A percentile compares a stretch with the other conserved stretches of the same genome.
Evolutionary conservation across 1,140 invertebrate species (phyloP).

Genomic region (Rhagoletis pomonella): DNA sequence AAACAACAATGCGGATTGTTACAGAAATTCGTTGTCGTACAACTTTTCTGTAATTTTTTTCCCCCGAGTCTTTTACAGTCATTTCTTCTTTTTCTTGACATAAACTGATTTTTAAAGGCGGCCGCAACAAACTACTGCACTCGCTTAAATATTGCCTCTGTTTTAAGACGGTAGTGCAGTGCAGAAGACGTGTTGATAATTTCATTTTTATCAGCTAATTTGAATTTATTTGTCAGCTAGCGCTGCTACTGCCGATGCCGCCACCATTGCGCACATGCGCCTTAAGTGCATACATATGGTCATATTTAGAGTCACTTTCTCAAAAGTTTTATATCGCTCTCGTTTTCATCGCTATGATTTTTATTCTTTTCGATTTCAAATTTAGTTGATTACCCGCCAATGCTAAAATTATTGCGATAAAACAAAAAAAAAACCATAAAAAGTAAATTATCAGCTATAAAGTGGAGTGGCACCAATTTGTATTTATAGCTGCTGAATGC

Average conservation of each 20-base stretch:
- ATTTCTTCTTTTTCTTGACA: neutral
- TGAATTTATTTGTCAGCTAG: slow-evolving; percentile 21
- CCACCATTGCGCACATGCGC: neutral
- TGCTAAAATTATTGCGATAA: neutral
- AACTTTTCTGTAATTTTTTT: neutral
- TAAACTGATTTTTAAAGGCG: slow-evolving; percentile 28
- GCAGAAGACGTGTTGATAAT: neutral
- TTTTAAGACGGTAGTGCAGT: neutral
- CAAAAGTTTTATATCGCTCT: neutral
- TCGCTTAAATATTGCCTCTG: neutral
- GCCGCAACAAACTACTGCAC: neutral
- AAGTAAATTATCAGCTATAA: neutral
- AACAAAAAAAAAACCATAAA: neutral
- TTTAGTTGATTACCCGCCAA: neutral
- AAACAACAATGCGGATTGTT: neutral
- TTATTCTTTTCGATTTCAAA: neutral
- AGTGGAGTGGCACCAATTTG: neutral
- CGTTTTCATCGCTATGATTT: neutral
- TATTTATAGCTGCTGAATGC: neutral
- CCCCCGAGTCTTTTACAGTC: neutral
- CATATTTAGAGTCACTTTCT: neutral
- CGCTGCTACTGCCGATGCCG: neutral
- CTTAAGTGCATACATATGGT: too few species aligned
- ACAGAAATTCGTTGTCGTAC: neutral
- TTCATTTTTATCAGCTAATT: slow-evolving; percentile 30